Conservation (phyloP, 2,113 vertebrate species). For the Istiophorus platypterus region DNA sequence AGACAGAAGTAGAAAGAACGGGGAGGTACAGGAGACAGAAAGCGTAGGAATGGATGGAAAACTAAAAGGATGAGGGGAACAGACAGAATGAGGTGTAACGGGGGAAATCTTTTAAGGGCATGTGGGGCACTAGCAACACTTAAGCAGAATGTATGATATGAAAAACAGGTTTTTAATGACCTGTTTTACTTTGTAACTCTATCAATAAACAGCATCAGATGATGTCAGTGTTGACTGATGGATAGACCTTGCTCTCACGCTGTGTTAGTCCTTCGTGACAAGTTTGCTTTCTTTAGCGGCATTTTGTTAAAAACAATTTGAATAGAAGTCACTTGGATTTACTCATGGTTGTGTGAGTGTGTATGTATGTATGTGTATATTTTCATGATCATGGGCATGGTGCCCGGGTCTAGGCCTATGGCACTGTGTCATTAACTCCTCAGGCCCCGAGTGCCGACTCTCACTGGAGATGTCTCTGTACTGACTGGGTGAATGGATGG, state of each 20-base stretch:
- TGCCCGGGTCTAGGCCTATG: conserved; percentile 31
- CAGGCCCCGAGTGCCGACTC: conserved; percentile 46
- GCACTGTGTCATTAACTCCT: conserved; percentile 62
- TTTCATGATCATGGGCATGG: conserved; percentile 10
- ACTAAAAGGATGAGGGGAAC: neutral
- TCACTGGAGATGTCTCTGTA: conserved; percentile 51
- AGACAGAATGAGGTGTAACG: conserved; percentile 4
- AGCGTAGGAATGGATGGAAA: neutral
- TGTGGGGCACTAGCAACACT: neutral
- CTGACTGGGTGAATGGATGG: conserved; percentile 46
- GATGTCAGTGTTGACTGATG: conserved; percentile 18
- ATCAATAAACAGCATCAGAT: conserved; percentile 36
- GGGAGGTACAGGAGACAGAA: neutral
- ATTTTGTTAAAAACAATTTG: conserved; percentile 8
- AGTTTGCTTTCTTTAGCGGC: conserved; percentile 22
- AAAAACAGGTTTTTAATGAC: conserved; percentile 39
- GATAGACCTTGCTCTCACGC: conserved; percentile 6
- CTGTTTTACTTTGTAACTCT: conserved; percentile 21
- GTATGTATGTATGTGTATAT: conserved; percentile 4
- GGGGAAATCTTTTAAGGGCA: conserved; percentile 24
- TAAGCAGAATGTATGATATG: conserved; percentile 8
- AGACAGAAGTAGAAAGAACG: neutral
- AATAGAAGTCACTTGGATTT: neutral
- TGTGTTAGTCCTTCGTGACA: conserved; percentile 3
- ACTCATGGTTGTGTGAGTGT: conserved; percentile 19